Conservation (phyloP, 1,140 invertebrate genomes). For the Oreohelix idahoensis region DNA sequence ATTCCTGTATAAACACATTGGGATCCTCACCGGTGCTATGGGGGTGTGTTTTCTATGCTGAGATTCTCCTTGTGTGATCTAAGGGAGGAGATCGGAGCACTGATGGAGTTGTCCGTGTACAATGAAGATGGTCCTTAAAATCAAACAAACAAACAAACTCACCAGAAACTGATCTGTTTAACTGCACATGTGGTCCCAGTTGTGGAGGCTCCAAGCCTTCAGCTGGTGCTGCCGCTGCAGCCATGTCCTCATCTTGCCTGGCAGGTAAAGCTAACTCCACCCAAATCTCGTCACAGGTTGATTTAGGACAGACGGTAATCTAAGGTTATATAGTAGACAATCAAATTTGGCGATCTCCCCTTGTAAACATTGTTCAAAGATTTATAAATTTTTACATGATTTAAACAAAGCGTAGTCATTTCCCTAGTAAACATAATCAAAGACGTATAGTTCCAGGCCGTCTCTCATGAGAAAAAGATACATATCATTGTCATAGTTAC, state of each 20-base stretch:
- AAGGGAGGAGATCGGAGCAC: too few species aligned
- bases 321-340: not conserved
- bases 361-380: not conserved
- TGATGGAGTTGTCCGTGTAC: not conserved
- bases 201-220: not conserved
- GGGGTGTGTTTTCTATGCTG: too few species aligned
- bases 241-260: not conserved
- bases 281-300: constrained; percentile 8
- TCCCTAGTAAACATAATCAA: not conserved
- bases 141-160: not conserved
- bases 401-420: too few species aligned
- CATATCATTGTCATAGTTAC: too few species aligned
- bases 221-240: constrained; percentile 1
- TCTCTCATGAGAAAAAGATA: too few species aligned
- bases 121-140: not conserved
- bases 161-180: constrained; percentile 36
- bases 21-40: too few species aligned
- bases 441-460: not conserved
- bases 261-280: constrained; percentile 6
- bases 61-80: too few species aligned
- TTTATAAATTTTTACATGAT: too few species aligned
- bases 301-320: constrained; percentile 3
- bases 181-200: not conserved
- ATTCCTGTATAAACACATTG: too few species aligned
- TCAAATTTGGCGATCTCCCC: not conserved